phyloP scores from a whole-genome alignment of 2,113 vertebrate species.

The Mustela lutreola region DNA sequence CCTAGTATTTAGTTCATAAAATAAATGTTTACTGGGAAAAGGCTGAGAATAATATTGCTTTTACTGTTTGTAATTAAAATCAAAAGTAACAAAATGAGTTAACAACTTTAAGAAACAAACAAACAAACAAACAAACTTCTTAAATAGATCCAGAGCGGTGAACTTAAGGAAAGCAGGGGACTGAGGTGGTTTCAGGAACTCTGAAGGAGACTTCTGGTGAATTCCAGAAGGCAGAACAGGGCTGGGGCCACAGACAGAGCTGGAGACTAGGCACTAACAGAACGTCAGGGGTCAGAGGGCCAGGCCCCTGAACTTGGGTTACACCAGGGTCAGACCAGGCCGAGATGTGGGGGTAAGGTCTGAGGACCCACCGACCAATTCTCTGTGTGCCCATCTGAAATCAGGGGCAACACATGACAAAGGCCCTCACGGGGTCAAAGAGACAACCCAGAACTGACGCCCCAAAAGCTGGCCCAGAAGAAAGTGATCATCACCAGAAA shows the following conservation, averaged over 20 bases:
- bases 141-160: accelerated
- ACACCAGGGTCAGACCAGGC: not conserved
- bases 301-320: not conserved
- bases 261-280: not conserved
- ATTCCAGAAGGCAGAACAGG: not conserved
- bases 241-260: not conserved
- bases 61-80: not conserved
- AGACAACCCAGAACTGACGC: not conserved
- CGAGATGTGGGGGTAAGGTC: not conserved
- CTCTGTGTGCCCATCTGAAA: too few relatives aligned
- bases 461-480: too few relatives aligned
- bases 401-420: not conserved
- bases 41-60: not conserved
- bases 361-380: not conserved
- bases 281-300: not conserved
- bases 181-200: too few relatives aligned
- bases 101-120: not conserved
- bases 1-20: not conserved
- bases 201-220: not conserved
- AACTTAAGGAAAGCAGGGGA: too few relatives aligned
- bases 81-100: not conserved
- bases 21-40: not conserved
- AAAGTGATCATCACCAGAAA: not conserved
- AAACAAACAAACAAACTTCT: not conserved
- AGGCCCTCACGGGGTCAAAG: not conserved